Conservation (phyloP, 1,140 invertebrate genomes). For the Popillia japonica region DNA sequence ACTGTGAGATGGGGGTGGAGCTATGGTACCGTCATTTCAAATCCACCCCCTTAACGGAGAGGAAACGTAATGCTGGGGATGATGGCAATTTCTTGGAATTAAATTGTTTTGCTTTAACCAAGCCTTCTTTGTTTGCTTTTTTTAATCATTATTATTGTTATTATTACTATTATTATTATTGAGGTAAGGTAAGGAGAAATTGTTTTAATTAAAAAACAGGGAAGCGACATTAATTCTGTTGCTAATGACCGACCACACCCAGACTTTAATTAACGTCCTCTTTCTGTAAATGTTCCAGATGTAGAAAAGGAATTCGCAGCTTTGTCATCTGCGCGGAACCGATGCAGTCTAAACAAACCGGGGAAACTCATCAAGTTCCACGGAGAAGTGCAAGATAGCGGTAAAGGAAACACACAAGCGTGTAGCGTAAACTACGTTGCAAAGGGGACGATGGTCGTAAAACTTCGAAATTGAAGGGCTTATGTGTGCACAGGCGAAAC, state of each 20-base stretch:
- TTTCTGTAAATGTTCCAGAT: constrained; percentile 18
- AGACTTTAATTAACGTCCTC: background rate
- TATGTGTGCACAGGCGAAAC: background rate
- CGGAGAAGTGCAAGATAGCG: constrained; percentile 8
- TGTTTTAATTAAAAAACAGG: no score
- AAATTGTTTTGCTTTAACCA: constrained; percentile 45
- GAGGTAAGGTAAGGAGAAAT: no score
- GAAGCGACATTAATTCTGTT: no score
- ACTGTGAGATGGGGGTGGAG: constrained; percentile 38
- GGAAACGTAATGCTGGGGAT: constrained; percentile 5
- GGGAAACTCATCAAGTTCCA: constrained; percentile 23
- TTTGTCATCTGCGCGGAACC: constrained; percentile 18
- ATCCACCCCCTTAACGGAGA: constrained; percentile 6
- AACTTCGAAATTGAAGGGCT: constrained; percentile 29
- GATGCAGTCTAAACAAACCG: constrained; percentile 17
- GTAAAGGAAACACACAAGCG: constrained; percentile 22
- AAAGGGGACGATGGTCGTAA: constrained; percentile 31
- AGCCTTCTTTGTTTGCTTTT: background rate
- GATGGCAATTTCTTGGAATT: constrained; percentile 39
- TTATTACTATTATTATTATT: no score
- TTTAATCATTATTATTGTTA: no score
- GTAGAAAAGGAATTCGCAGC: constrained; percentile 12
- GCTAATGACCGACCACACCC: background rate
- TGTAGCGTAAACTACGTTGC: constrained; percentile 21
- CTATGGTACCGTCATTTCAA: background rate